Evolutionary conservation across 2,797 vertebrate species (phyloP), one percentile per base, ranked within the genome.

Genomic region (Nyctibius grandis): DNA sequence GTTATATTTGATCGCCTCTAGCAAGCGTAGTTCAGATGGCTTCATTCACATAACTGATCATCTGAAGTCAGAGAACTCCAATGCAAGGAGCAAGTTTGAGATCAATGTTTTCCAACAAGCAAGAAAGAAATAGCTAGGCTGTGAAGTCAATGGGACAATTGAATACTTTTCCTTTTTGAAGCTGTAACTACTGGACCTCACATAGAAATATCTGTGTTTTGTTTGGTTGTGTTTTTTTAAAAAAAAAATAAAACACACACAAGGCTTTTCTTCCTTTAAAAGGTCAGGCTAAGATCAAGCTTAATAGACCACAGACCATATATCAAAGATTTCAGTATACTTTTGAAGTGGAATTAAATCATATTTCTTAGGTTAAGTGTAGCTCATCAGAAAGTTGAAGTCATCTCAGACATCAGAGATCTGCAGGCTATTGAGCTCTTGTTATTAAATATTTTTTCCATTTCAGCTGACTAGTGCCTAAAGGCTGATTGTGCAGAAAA

Each of bases 281-380:
- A 95, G 93, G 77, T 94, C 85, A 95, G 56, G 45, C 63, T 80
- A 34, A 60, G 83, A 94, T 86, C 86, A 91, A 88, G 57, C 76
- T 91, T 89, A 94, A 95, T 85, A 95, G 91, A 83, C 90, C 93
- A 95, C 84, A 94, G 91, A 91, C 86, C 42, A 64, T 68, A 84
- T 94, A 92, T 91, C 91, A 97, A 96, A 96, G 86, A 91, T 95
- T 93, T 73, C 81, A 82, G 70, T 45, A 64, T 45, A 94, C 93
- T 91, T 96, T 95, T 95, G 91, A 94, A 94, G 89, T 95, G 88
- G 88, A 97, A 95, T 95, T 93, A 94, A 95, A 93, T 91, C 88
- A 92, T 96, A 89, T 94, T 96, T 96, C 95, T 93, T 74, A 76
- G 44, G 80, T 91, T 95, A 96, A 87, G 53, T 47, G 81, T 56